Evolutionary conservation across 2,797 vertebrate genomes (phyloP).

Genomic region (Urosaurus nigricauda): DNA sequence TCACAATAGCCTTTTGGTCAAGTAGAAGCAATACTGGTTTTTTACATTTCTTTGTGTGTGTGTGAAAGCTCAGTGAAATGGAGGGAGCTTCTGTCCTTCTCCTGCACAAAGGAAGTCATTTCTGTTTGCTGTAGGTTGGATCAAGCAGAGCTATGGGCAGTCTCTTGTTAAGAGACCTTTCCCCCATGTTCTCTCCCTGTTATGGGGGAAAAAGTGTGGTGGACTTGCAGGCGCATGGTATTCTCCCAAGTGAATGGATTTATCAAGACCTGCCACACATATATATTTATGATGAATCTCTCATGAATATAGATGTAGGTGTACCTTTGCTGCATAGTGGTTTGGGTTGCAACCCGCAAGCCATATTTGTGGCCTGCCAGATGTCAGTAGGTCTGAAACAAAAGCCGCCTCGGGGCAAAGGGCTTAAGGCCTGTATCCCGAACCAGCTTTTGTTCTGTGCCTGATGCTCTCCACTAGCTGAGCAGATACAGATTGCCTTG

Average conservation of each 20-base stretch:
- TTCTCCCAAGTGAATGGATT: background rate
- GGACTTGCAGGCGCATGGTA: no score
- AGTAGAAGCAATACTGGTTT: background rate
- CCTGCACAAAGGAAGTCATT: background rate
- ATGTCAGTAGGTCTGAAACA: background rate
- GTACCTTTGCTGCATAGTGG: constrained; percentile 20
- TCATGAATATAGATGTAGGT: background rate
- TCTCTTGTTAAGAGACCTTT: background rate
- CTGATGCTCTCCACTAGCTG: background rate
- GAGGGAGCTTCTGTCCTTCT: background rate
- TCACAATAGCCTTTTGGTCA: background rate
- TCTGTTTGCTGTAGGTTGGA: background rate
- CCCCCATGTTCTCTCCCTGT: background rate
- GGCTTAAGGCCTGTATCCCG: background rate
- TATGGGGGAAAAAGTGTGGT: no score
- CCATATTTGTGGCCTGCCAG: background rate
- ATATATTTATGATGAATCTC: background rate
- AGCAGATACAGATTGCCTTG: background rate
- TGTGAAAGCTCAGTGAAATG: background rate
- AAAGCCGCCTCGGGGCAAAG: background rate
- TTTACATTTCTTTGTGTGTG: background rate
- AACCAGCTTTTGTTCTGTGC: background rate
- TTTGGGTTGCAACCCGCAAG: background rate
- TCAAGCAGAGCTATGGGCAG: background rate
- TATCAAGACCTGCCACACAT: background rate